Evolutionary conservation across 2,113 vertebrate genomes (phyloP).

Genomic region (Oxyruncus cristatus): DNA sequence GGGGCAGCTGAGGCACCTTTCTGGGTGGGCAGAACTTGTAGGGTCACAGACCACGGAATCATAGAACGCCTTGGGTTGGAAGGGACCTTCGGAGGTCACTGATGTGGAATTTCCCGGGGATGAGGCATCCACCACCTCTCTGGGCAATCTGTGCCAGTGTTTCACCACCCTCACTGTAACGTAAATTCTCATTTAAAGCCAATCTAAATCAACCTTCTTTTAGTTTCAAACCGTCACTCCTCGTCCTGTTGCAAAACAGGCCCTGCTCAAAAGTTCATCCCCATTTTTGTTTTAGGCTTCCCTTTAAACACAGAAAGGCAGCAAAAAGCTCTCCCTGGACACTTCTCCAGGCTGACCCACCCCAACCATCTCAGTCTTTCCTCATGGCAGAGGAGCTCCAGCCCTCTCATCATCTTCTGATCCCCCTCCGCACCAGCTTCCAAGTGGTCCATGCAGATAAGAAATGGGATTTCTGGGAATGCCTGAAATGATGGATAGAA

Average conservation of each 20-base stretch:
- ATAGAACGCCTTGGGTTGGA: background rate
- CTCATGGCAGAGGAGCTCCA: rapidly evolving
- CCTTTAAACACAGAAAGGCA: background rate
- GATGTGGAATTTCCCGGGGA: background rate
- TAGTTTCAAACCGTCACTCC: background rate
- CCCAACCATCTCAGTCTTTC: background rate
- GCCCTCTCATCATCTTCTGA: background rate
- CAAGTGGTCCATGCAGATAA: too few species aligned
- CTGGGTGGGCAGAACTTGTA: background rate
- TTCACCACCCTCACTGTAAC: background rate
- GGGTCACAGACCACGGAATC: too few species aligned
- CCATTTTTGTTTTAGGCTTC: background rate
- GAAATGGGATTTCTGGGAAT: too few species aligned
- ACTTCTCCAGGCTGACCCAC: background rate
- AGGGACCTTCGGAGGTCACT: background rate
- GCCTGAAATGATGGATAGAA: background rate
- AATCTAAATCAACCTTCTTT: background rate
- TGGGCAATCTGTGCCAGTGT: background rate
- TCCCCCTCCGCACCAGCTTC: background rate
- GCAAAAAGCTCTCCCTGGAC: too few species aligned
- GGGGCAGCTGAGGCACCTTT: background rate
- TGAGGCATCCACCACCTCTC: too few species aligned
- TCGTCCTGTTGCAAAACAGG: background rate
- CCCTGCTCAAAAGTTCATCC: background rate
- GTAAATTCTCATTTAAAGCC: too few species aligned